Evolutionary conservation across 1,140 invertebrate species (phyloP).

Genomic region (Arctopsyche grandis): DNA sequence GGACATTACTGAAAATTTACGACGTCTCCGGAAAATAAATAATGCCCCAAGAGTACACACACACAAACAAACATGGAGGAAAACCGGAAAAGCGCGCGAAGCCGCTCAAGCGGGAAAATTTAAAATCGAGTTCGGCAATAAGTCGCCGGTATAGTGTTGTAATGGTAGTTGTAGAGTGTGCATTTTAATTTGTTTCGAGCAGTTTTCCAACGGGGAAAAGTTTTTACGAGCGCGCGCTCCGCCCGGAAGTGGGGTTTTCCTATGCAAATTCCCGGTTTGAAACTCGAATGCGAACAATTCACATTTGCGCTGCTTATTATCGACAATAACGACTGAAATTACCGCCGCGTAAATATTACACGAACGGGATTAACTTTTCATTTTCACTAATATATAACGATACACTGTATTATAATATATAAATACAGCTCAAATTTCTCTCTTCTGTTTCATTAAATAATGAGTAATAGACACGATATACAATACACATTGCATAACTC

Average conservation of each 20-base stretch:
- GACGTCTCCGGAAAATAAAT: conserved; percentile 11
- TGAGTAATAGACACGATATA: too few species aligned
- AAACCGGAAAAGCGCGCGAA: not conserved
- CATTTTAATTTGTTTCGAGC: conserved; percentile 51
- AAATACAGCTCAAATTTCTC: too few species aligned
- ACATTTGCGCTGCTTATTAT: too few species aligned
- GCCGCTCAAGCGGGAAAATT: not conserved
- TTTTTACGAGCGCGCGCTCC: conserved; percentile 46
- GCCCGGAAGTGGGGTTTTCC: conserved; percentile 36
- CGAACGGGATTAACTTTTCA: too few species aligned
- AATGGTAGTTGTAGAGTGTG: conserved; percentile 8
- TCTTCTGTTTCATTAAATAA: too few species aligned
- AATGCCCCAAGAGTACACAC: not conserved
- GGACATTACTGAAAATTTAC: conserved; percentile 16
- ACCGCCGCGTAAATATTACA: too few species aligned
- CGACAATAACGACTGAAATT: too few species aligned
- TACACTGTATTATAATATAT: too few species aligned
- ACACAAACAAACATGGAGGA: too few species aligned
- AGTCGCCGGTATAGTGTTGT: not conserved
- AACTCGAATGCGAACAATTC: conserved; percentile 28
- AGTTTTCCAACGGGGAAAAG: conserved; percentile 22
- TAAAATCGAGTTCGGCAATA: not conserved
- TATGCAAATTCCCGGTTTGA: conserved; percentile 44
- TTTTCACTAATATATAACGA: too few species aligned
- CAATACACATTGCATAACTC: too few species aligned